These are phyloP conservation scores for Marronus borbonicus DNA, from an alignment of 2,888 invertebrate species.

Conservation along the genomic window DNA sequence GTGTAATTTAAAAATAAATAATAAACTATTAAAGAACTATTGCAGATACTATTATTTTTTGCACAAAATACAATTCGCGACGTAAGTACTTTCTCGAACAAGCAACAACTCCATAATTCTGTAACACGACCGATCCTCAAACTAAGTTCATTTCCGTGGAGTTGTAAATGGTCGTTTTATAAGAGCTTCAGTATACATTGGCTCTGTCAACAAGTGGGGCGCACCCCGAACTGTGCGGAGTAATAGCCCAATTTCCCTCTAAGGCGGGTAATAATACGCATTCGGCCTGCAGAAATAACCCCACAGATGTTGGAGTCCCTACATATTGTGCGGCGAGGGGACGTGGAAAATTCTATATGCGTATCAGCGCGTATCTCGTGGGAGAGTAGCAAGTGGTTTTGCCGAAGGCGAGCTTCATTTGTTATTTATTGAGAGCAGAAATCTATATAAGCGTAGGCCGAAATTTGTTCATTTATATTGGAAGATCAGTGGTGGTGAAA, in stretches of 20 bases:
- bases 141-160: too few species aligned
- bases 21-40: too few species aligned
- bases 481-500: background rate
- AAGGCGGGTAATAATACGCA: slow-evolving; percentile 8
- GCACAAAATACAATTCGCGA: too few species aligned
- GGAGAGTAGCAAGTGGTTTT: slow-evolving; percentile 15
- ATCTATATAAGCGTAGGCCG: slow-evolving; percentile 7
- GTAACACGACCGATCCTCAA: too few species aligned
- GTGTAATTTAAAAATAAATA: too few species aligned
- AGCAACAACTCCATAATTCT: too few species aligned
- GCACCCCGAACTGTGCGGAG: background rate
- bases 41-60: too few species aligned
- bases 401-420: slow-evolving; percentile 1
- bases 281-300: background rate
- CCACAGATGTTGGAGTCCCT: background rate
- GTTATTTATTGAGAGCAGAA: slow-evolving; percentile 19
- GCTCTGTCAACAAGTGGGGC: slow-evolving; percentile 21
- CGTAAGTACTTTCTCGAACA: too few species aligned
- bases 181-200: background rate
- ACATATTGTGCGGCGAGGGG: background rate
- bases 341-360: slow-evolving; percentile 12
- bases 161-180: too few species aligned
- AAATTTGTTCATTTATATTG: background rate
- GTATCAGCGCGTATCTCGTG: slow-evolving; percentile 13
- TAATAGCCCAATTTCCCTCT: slow-evolving; percentile 13